Conservation (phyloP, 2,113 vertebrate species). For the Sminthopsis crassicaudata region DNA sequence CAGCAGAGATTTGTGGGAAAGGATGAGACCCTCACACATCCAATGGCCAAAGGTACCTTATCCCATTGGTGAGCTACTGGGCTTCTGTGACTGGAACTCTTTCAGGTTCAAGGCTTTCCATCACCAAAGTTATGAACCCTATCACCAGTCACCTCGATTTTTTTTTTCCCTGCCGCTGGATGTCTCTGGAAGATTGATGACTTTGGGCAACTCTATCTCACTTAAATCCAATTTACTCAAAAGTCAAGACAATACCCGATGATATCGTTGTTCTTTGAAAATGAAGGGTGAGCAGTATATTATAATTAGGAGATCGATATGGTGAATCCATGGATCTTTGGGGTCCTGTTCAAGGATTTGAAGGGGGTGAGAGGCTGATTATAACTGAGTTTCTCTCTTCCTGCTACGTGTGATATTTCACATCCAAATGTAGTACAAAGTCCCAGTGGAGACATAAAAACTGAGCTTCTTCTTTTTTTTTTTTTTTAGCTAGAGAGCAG, state of each 20-base stretch:
- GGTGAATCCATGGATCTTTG: background rate
- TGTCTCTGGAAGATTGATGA: background rate
- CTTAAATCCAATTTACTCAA: background rate
- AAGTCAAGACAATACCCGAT: background rate
- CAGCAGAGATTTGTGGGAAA: background rate
- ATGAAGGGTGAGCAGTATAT: rapidly evolving
- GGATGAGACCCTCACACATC: background rate
- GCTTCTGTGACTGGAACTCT: background rate
- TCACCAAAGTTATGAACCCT: background rate
- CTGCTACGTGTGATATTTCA: background rate
- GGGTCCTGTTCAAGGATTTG: background rate
- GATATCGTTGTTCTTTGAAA: background rate
- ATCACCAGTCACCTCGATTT: background rate
- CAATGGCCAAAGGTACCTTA: background rate
- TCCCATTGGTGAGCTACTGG: background rate
- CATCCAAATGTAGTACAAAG: slow-evolving; percentile 1
- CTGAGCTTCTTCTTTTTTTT: background rate
- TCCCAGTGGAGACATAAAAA: background rate
- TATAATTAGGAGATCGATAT: background rate
- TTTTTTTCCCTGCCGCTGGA: background rate
- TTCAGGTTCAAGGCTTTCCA: background rate
- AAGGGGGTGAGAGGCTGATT: background rate
- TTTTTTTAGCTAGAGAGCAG: background rate
- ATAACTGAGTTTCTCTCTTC: background rate
- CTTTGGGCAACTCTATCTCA: background rate